Conservation (phyloP, 2,888 invertebrate species). For the Crossocerus cetratus region DNA sequence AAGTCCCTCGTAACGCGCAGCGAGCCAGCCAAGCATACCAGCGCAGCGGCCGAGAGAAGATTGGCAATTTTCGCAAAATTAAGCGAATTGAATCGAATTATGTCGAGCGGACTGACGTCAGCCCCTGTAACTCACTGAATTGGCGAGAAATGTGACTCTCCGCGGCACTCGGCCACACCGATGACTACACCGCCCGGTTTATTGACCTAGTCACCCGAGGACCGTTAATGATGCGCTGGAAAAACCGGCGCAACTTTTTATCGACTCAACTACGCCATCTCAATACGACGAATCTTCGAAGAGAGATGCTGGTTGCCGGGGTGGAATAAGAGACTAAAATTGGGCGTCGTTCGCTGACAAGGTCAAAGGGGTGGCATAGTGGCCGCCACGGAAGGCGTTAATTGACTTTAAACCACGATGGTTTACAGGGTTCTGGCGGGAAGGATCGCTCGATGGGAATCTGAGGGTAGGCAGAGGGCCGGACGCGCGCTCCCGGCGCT, state of each 20-base stretch:
- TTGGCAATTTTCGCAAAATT: constrained; percentile 75
- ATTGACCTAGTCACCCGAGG: constrained; percentile 1
- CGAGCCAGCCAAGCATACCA: background rate
- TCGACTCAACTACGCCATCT: too few relatives aligned
- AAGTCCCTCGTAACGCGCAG: constrained; percentile 55
- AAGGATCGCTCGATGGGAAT: too few relatives aligned
- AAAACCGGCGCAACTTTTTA: background rate
- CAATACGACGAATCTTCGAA: background rate
- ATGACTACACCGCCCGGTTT: constrained; percentile 41
- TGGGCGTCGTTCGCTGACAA: constrained; percentile 46
- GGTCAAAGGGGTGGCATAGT: constrained; percentile 31
- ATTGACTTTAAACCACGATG: constrained; percentile 56
- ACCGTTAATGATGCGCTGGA: background rate
- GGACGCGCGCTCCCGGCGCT: constrained; percentile 7
- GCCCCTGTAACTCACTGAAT: constrained; percentile 72
- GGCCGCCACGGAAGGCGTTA: constrained; percentile 51
- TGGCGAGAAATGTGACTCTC: constrained; percentile 70
- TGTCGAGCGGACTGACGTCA: constrained; percentile 73
- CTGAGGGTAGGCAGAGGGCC: constrained; percentile 9
- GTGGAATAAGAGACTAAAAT: constrained; percentile 9
- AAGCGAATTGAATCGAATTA: constrained; percentile 75
- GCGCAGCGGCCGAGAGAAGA: constrained; percentile 54
- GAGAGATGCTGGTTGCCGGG: constrained; percentile 36
- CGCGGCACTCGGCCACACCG: constrained; percentile 44
- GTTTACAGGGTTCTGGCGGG: constrained; percentile 43